Evolutionary conservation across 1,140 invertebrate species (phyloP).

Genomic region (Achroia grisella): DNA sequence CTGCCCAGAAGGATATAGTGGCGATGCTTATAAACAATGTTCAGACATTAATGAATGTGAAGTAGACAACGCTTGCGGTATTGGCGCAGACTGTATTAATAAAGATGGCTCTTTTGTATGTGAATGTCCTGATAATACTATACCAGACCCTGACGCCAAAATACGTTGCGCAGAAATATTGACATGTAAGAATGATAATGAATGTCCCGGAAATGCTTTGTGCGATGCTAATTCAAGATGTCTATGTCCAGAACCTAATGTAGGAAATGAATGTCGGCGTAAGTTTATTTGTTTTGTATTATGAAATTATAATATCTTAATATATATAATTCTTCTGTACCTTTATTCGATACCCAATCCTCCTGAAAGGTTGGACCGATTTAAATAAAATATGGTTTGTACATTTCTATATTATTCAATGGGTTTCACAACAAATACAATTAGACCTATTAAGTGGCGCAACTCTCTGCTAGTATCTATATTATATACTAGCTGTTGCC

Average conservation of each 20-base stretch:
- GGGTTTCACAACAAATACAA: no score
- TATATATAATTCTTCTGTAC: constrained; percentile 12
- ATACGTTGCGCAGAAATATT: constrained; percentile 86
- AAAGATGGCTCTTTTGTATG: constrained; percentile 85
- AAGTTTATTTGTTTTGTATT: constrained; percentile 72
- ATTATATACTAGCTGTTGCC: no score
- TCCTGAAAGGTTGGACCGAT: neutral
- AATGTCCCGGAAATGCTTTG: constrained; percentile 93
- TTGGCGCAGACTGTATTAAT: constrained; percentile 87
- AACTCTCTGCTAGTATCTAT: no score
- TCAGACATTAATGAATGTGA: constrained; percentile 89
- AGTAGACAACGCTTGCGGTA: constrained; percentile 78
- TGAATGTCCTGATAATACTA: constrained; percentile 84
- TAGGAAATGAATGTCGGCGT: constrained; percentile 93
- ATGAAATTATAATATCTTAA: no score
- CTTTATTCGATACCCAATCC: no score
- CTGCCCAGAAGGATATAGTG: constrained; percentile 86
- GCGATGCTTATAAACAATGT: constrained; percentile 85
- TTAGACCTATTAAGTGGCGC: no score
- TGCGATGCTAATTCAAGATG: constrained; percentile 86
- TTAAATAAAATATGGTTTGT: no score
- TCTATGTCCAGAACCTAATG: constrained; percentile 91
- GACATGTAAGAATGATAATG: constrained; percentile 81
- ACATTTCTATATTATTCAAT: no score
- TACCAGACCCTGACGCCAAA: constrained; percentile 88